phyloP scores from a whole-genome alignment of 2,113 vertebrate species.

The Blennius ocellaris region DNA sequence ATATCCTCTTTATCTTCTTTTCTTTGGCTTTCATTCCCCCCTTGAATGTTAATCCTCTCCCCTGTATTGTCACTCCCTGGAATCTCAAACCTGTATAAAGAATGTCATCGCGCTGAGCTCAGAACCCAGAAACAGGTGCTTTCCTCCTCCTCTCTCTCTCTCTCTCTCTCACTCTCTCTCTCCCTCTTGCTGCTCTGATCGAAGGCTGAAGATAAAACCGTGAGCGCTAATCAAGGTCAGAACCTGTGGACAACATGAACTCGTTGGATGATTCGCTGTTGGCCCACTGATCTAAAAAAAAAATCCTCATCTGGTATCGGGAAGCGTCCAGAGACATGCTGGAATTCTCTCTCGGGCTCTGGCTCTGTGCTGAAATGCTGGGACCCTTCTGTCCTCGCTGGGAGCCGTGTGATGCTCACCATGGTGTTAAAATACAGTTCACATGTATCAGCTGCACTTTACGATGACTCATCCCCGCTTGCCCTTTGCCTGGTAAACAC shows the following conservation, averaged over 20 bases:
- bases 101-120: slow-evolving; percentile 15
- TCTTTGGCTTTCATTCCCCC: slow-evolving; percentile 8
- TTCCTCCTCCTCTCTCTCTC: no score
- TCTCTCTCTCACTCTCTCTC: no score
- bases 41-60: slow-evolving; percentile 42
- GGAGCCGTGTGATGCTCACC: slow-evolving; percentile 28
- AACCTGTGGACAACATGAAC: neutral
- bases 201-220: slow-evolving; percentile 16
- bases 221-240: slow-evolving; percentile 29
- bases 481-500: slow-evolving; percentile 35
- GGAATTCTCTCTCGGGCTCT: slow-evolving; percentile 3
- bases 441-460: slow-evolving; percentile 26
- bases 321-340: slow-evolving; percentile 12
- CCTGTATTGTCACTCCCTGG: slow-evolving; percentile 55
- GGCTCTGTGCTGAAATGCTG: slow-evolving; percentile 32
- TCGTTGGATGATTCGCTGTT: slow-evolving; percentile 12
- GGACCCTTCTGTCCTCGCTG: slow-evolving; percentile 41
- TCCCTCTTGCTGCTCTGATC: slow-evolving; percentile 25
- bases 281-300: slow-evolving; percentile 32
- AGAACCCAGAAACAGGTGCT: slow-evolving; percentile 64
- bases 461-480: slow-evolving; percentile 39
- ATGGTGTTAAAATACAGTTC: slow-evolving; percentile 26
- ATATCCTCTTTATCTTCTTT: slow-evolving; percentile 52
- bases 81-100: slow-evolving; percentile 36
- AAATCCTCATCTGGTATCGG: slow-evolving; percentile 46